A percentile compares a stretch with the other conserved stretches of the same genome.
These are phyloP conservation scores for Mesocricetus auratus DNA, from an alignment of 2,113 vertebrate species.

Conservation along the genomic window DNA sequence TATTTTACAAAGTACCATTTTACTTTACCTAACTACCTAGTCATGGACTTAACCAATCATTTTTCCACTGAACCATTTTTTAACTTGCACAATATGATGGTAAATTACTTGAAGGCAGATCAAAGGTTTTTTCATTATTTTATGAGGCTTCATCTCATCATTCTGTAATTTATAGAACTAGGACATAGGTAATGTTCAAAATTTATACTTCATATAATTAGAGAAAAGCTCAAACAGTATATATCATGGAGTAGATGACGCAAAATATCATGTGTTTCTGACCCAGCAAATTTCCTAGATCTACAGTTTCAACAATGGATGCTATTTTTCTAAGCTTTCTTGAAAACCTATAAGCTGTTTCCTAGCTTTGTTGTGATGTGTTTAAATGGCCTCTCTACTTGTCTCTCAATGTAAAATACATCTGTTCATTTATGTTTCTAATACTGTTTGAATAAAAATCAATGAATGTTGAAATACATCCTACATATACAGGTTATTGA, in stretches of 20 bases:
- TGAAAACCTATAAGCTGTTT: neutral
- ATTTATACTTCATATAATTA: slow-evolving; percentile 2
- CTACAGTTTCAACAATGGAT: neutral
- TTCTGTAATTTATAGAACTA: slow-evolving; percentile 2
- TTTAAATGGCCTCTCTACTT: neutral
- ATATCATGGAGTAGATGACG: neutral
- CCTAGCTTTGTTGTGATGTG: neutral
- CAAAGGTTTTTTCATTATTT: neutral
- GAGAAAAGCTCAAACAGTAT: slow-evolving; percentile 21
- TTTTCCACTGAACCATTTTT: neutral
- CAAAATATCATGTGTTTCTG: neutral
- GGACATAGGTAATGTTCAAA: neutral
- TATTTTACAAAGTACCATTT: neutral
- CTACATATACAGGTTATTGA: neutral
- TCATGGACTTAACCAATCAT: neutral
- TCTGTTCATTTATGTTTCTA: neutral
- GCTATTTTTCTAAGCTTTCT: neutral
- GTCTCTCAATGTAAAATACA: neutral
- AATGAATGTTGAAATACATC: neutral
- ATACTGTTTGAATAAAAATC: neutral
- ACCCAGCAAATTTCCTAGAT: neutral
- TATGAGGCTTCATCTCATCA: neutral
- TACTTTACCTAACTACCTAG: neutral
- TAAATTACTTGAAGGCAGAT: neutral
- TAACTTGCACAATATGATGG: neutral